Evolutionary conservation across 2,797 vertebrate species (phyloP).

Genomic region (Cossypha heuglini): DNA sequence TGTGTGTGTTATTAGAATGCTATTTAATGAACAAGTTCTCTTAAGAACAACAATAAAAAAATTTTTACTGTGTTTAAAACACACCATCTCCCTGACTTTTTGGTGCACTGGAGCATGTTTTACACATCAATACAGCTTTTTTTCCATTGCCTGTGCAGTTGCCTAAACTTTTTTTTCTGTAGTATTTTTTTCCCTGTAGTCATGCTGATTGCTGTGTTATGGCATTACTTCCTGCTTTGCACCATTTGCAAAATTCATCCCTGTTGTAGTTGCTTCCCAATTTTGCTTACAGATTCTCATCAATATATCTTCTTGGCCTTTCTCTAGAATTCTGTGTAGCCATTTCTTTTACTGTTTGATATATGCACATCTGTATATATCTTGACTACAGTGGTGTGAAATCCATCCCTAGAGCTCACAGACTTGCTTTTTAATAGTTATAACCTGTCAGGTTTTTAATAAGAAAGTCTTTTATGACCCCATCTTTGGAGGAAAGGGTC

Average conservation of each 20-base stretch:
- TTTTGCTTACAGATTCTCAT: neutral
- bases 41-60: neutral
- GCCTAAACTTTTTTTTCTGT: neutral
- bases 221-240: neutral
- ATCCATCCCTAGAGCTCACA: neutral
- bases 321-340: neutral
- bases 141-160: neutral
- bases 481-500: neutral
- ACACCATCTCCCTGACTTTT: neutral
- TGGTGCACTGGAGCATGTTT: neutral
- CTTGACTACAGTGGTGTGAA: neutral
- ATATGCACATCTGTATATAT: neutral
- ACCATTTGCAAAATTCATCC: neutral
- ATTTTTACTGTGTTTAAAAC: neutral
- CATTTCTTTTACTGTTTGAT: neutral
- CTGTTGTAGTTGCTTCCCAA: neutral
- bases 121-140: neutral
- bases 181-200: neutral
- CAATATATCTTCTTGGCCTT: neutral
- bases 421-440: slow-evolving; percentile 9
- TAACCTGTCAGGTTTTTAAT: slow-evolving; percentile 18
- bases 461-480: slow-evolving; percentile 33
- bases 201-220: neutral
- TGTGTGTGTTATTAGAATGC: neutral
- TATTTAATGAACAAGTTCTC: neutral